phyloP scores from a whole-genome alignment of 2,113 vertebrate species.

The Cichladusa arquata region DNA sequence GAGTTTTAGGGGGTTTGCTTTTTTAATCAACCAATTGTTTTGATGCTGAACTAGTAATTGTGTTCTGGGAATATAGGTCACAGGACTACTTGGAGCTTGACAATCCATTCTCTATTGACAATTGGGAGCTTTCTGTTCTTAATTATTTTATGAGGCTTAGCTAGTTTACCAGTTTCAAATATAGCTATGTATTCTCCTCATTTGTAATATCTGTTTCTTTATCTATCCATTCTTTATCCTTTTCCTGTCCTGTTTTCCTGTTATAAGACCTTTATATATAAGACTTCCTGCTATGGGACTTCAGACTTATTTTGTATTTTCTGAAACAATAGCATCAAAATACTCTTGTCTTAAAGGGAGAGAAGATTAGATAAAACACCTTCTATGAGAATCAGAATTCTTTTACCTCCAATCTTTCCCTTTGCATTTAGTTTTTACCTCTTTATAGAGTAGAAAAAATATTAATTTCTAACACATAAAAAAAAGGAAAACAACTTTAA shows the following conservation, averaged over 20 bases:
- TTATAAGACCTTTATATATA: background rate
- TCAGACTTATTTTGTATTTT: background rate
- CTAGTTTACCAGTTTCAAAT: background rate
- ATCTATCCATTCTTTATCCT: background rate
- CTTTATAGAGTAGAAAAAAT: background rate
- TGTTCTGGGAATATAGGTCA: background rate
- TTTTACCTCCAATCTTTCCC: background rate
- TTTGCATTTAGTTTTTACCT: background rate
- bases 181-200: background rate
- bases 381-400: background rate
- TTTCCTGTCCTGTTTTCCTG: background rate
- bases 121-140: background rate
- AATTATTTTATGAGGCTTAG: background rate
- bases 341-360: background rate
- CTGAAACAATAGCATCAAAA: background rate
- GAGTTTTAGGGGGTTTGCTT: rapidly evolving
- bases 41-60: background rate
- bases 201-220: background rate
- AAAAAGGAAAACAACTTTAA: background rate
- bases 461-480: background rate
- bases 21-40: background rate
- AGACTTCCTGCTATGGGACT: background rate
- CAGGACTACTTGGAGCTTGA: background rate
- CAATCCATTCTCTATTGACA: background rate
- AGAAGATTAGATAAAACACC: background rate